A percentile compares a stretch with the other conserved stretches of the same genome.
Evolutionary conservation across 2,113 vertebrate genomes (phyloP).

Genomic region (Nettapus auritus): DNA sequence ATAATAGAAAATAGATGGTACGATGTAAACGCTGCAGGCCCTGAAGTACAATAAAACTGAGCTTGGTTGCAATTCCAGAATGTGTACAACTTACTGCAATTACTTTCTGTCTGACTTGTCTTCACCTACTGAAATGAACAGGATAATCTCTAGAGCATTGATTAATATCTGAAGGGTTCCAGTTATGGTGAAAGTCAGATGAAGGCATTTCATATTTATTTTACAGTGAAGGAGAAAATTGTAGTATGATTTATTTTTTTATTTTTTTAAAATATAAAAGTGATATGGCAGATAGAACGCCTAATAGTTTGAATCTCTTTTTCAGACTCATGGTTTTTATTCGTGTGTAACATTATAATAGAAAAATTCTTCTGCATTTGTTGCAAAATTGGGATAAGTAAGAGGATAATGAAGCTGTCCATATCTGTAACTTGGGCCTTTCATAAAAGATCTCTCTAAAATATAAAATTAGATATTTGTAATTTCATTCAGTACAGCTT

Average conservation of each 20-base stretch:
- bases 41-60: neutral
- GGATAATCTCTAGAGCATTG: neutral
- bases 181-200: neutral
- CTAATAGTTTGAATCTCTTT: neutral
- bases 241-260: neutral
- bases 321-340: neutral
- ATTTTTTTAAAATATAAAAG: neutral
- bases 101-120: neutral
- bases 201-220: neutral
- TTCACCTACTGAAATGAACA: slow-evolving; percentile 7
- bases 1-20: neutral
- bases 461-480: neutral
- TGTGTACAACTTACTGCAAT: neutral
- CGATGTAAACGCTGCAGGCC: neutral
- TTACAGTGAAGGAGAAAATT: neutral
- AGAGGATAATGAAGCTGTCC: neutral
- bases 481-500: neutral
- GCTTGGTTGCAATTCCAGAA: neutral
- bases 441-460: neutral
- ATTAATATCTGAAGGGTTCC: neutral
- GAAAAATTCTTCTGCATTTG: neutral
- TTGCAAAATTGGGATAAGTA: neutral
- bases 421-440: neutral
- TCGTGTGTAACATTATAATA: neutral
- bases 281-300: neutral